A percentile compares a stretch with the other conserved stretches of the same genome.
phyloP scores from a whole-genome alignment of 1,140 invertebrate genomes.

The Mycetomoellerius zeteki region DNA sequence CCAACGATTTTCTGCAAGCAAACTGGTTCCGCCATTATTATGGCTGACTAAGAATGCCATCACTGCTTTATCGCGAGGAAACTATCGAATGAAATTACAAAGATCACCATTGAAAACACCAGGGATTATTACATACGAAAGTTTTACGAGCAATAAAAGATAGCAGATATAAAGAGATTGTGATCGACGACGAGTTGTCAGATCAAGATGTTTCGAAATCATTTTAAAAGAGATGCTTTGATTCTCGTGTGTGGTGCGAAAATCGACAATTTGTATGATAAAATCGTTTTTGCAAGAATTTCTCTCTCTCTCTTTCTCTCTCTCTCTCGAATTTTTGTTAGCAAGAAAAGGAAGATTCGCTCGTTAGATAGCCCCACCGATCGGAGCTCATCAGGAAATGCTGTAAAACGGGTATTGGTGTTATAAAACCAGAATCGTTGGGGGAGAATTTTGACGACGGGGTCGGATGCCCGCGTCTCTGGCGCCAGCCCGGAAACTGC shows the following conservation, averaged over 20 bases:
- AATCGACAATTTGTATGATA: slow-evolving; percentile 26
- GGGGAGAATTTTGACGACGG: slow-evolving; percentile 48
- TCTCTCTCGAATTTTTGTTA: slow-evolving; percentile 18
- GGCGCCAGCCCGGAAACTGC: slow-evolving; percentile 76
- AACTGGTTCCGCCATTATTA: neutral
- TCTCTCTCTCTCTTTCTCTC: too few relatives aligned
- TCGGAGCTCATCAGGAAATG: slow-evolving; percentile 56
- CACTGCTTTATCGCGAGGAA: slow-evolving; percentile 40
- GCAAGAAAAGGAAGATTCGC: neutral
- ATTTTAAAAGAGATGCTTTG: slow-evolving; percentile 8
- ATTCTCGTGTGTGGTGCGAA: neutral
- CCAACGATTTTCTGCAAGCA: neutral
- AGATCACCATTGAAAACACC: neutral
- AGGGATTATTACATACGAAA: slow-evolving; percentile 19
- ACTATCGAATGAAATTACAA: slow-evolving; percentile 6
- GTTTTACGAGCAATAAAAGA: slow-evolving; percentile 49
- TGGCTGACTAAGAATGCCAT: neutral
- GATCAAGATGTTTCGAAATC: neutral
- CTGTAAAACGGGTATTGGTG: slow-evolving; percentile 73
- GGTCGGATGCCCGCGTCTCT: slow-evolving; percentile 37
- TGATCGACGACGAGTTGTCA: slow-evolving; percentile 9
- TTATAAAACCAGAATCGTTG: slow-evolving; percentile 72
- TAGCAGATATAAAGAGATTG: neutral
- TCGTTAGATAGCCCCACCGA: neutral
- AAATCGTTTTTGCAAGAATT: slow-evolving; percentile 31